A percentile compares a stretch with the other conserved stretches of the same genome.
Conservation (phyloP, 2,113 vertebrate species). For the Atherinomorus stipes region DNA sequence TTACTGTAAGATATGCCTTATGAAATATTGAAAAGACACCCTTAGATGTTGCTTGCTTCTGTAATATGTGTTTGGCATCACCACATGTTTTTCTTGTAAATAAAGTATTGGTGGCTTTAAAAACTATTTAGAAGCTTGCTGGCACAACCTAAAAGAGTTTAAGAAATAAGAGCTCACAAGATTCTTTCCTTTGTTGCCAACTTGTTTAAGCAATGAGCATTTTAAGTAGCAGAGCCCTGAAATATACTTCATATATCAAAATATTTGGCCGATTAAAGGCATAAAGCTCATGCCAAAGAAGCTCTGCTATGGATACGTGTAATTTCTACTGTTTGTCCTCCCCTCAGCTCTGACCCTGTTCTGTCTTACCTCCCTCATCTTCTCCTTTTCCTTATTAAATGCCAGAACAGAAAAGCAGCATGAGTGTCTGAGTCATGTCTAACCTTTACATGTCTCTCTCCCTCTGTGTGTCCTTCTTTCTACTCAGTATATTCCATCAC, state of each 20-base stretch:
- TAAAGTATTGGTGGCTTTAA: slow-evolving; percentile 73
- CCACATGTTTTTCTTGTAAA: slow-evolving; percentile 68
- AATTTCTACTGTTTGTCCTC: slow-evolving; percentile 28
- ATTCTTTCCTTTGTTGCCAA: slow-evolving; percentile 67
- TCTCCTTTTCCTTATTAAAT: slow-evolving; percentile 47
- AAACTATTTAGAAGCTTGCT: slow-evolving; percentile 67
- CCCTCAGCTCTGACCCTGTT: slow-evolving; percentile 38
- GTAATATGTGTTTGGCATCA: slow-evolving; percentile 51
- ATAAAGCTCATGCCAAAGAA: slow-evolving; percentile 48
- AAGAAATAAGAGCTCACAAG: slow-evolving; percentile 46
- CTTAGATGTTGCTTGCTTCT: slow-evolving; percentile 50
- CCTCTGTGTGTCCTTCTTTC: slow-evolving; percentile 59
- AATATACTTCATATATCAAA: slow-evolving; percentile 65
- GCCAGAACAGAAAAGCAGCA: slow-evolving; percentile 56
- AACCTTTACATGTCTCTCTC: slow-evolving; percentile 72
- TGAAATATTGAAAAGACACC: slow-evolving; percentile 62
- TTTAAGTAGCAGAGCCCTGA: slow-evolving; percentile 52
- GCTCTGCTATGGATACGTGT: slow-evolving; percentile 33
- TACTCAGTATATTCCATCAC: slow-evolving; percentile 64
- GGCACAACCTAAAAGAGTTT: slow-evolving; percentile 65
- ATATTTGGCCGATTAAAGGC: slow-evolving; percentile 63
- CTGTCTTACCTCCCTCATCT: slow-evolving; percentile 30
- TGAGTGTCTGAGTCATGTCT: slow-evolving; percentile 67
- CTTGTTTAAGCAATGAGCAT: slow-evolving; percentile 64
- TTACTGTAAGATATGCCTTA: slow-evolving; percentile 52